These are phyloP conservation scores for Salmo trutta DNA, from an alignment of 2,797 vertebrate genomes.

Conservation along the genomic window DNA sequence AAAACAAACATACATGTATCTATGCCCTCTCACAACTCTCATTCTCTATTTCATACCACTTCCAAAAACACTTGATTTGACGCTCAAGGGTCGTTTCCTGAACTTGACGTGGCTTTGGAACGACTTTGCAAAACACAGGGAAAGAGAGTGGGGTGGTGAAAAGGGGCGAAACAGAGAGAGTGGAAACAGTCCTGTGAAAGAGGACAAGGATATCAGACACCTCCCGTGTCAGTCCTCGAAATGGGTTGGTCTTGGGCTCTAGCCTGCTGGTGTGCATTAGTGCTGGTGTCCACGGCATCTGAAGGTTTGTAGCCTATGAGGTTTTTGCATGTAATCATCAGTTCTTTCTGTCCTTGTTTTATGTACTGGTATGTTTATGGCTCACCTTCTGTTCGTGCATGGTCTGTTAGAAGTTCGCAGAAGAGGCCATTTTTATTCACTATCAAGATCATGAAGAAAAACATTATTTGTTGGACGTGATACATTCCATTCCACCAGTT, in stretches of 20 bases:
- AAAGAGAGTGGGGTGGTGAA: neutral
- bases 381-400: neutral
- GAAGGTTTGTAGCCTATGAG: constrained; percentile 48
- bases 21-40: neutral
- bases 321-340: neutral
- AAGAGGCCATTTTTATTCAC: neutral
- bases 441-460: neutral
- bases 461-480: neutral
- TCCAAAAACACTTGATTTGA: constrained; percentile 28
- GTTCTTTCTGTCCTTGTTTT: neutral
- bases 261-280: constrained; percentile 27
- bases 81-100: constrained; percentile 20
- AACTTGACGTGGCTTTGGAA: constrained; percentile 19
- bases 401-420: neutral
- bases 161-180: neutral
- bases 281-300: constrained; percentile 43
- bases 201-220: neutral
- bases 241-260: constrained; percentile 50
- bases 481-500: neutral
- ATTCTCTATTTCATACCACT: neutral
- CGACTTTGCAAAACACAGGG: neutral
- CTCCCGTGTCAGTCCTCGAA: no score
- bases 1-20: constrained; percentile 27
- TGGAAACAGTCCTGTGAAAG: neutral
- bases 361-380: neutral